Base-by-base conservation (phyloP, 2,888 invertebrate species). In the Entomobrya proxima region DNA sequence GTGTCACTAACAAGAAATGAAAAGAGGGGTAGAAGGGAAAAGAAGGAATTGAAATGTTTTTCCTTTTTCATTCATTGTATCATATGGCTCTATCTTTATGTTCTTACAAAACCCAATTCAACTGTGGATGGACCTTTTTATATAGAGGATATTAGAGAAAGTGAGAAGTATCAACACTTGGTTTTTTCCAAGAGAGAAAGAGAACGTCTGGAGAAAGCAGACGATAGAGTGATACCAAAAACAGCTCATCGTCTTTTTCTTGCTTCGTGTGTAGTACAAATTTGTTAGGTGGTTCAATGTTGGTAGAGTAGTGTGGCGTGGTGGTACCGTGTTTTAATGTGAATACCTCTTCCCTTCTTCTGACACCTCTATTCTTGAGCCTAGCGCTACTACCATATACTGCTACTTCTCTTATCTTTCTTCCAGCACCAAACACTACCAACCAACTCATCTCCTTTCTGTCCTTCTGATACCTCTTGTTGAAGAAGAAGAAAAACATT, bases 351-450 rank as follows among this genome's bases (percentile, higher is more conserved):
- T 24, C 40, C 21, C 75, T 64, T 52, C 75, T 61, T 21, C 75
- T 75, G 82, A 67, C 82, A 76, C 82, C 82, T 82, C 67, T 50
- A 37, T 67, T 67, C 40, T 67, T 61, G n/a, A 61, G 4, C 32
- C 1, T 11, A 15, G 61, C 40, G 37, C n/a, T n/a, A n/a, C n/a
- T n/a, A n/a, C 15, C 18, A 9, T 24, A 40, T 18, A 21, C 5
- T 5, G 37, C 18, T 9, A 2, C 18, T 32, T 1, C 67, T 40
- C n/a, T 40, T 67, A 40, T 67, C 40, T 67, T 58, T 11, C n/a
- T 58, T 61, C n/a, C 3, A 69, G 69, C 24, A 44, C 13, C 44
- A 69, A 44, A 11, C 15, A 24, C 24, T 7, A 44, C n/a, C 11
- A 21, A 40, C 69, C 15, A 27, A 15, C 40, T 44, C 24, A 15